Evolutionary conservation across 2,113 vertebrate genomes (phyloP).

Genomic region (Pedionomus torquatus): DNA sequence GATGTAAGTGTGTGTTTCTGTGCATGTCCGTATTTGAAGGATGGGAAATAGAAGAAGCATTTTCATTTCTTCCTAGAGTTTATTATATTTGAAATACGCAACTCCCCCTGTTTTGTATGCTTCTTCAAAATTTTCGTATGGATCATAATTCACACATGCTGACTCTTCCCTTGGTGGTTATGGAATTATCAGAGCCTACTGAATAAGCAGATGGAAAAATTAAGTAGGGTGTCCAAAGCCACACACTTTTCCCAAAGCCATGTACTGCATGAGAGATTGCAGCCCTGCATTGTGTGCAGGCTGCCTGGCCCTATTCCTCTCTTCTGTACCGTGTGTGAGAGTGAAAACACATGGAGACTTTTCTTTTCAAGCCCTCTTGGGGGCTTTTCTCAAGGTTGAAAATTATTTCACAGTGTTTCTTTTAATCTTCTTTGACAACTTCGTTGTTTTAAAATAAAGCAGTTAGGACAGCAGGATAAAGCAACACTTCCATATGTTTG

Average conservation of each 20-base stretch:
- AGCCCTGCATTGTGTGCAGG: background rate
- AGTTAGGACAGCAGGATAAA: background rate
- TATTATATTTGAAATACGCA: background rate
- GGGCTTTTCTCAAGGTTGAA: background rate
- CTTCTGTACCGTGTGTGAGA: rapidly evolving
- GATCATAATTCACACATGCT: background rate
- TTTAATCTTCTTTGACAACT: background rate
- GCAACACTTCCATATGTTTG: background rate
- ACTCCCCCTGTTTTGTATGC: background rate
- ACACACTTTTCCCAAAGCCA: background rate
- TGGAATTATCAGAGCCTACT: background rate
- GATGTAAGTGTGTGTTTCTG: background rate
- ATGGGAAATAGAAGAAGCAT: background rate
- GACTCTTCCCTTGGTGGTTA: background rate
- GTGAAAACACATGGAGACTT: background rate
- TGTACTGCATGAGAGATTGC: background rate
- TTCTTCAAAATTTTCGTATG: background rate
- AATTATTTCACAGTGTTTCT: background rate
- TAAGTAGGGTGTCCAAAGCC: background rate
- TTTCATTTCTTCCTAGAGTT: background rate
- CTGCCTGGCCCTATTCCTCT: background rate
- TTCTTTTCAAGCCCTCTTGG: background rate
- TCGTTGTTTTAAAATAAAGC: background rate
- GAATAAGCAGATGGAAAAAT: background rate
- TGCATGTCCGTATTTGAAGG: background rate